Base-by-base conservation (phyloP, 2,888 invertebrate species). In the Athetis lepigone region DNA sequence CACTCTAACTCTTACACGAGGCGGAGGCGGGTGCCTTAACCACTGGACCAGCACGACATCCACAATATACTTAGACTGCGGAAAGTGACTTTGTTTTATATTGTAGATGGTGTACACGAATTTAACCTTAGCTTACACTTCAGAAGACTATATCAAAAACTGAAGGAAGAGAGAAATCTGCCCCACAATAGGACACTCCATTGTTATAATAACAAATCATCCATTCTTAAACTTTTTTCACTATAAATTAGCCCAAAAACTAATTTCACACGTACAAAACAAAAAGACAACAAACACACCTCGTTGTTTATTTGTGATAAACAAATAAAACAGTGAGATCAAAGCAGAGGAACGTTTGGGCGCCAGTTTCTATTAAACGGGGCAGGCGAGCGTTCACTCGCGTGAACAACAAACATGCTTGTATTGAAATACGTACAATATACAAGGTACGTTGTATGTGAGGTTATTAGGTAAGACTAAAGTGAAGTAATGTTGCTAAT, bases 331-430 rank as follows among this genome's bases (percentile, higher is more conserved):
- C 60, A 50, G 16, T n/a, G n/a, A 69, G 66, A 76, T 79, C 70
- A 75, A 78, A 55, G 62, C 36, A 18, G 33, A 61, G 58, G 45
- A 72, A 71, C 67, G 61, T 66, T 75, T 66, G 54, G 51, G 49
- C 19, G 52, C 62, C 65, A 69, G 59, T 76, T 85, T 81, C 77
- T 85, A 85, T 84, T 85, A 84, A 85, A 77, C 78, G 55, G 59
- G 59, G 68, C 83, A 80, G 55, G 80, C 55, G 71, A 80, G 79
- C 85, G 85, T 84, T 69, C 81, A 83, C 75, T 70, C 40, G 61
- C 47, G 64, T 67, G 70, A 71, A 70, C 62, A 71, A 75, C 70
- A 77, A 73, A 77, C 75, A 71, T 18, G 25, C 37, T 46, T 23
- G 58, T 80, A 70, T 70, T 74, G 71, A 69, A 71, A 79, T 77